Percentiles rank a stretch among this genome's conserved stretches.
Evolutionary conservation across 1,140 invertebrate species (phyloP).

Genomic region (Bombus vancouverensis): DNA sequence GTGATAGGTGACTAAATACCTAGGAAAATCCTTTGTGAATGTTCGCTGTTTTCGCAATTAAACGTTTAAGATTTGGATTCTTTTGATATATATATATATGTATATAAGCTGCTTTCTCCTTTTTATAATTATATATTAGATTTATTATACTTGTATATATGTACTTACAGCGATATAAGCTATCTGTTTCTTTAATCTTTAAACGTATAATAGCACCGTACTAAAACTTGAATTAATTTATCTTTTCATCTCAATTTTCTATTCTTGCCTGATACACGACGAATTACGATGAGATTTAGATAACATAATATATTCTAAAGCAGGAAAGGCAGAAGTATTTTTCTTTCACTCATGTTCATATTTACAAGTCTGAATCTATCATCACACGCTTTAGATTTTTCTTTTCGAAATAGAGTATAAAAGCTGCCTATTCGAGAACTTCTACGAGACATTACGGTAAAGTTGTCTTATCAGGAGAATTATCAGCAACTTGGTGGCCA

Average conservation of each 20-base stretch:
- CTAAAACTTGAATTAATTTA: background rate
- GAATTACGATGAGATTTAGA: background rate
- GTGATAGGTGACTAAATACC: background rate
- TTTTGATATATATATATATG: too few relatives aligned
- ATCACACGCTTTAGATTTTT: background rate
- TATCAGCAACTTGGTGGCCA: background rate
- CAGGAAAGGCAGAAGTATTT: background rate
- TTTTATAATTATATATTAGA: background rate
- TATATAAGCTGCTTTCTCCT: too few relatives aligned
- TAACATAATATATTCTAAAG: background rate
- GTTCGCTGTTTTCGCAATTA: conserved; percentile 19
- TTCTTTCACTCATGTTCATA: background rate
- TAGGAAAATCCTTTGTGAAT: background rate
- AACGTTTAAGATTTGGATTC: background rate
- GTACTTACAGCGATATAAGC: background rate
- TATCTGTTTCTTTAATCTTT: background rate
- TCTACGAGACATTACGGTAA: background rate
- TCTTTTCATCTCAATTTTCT: background rate
- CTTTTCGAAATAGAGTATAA: background rate
- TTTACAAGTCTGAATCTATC: background rate
- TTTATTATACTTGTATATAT: background rate
- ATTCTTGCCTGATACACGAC: too few relatives aligned
- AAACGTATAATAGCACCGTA: too few relatives aligned
- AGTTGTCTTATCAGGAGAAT: background rate
- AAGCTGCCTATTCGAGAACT: background rate